A percentile compares a stretch with the other conserved stretches of the same genome.
These are phyloP conservation scores for Delichon dasypus DNA, from an alignment of 2,797 vertebrate species.

Conservation along the genomic window DNA sequence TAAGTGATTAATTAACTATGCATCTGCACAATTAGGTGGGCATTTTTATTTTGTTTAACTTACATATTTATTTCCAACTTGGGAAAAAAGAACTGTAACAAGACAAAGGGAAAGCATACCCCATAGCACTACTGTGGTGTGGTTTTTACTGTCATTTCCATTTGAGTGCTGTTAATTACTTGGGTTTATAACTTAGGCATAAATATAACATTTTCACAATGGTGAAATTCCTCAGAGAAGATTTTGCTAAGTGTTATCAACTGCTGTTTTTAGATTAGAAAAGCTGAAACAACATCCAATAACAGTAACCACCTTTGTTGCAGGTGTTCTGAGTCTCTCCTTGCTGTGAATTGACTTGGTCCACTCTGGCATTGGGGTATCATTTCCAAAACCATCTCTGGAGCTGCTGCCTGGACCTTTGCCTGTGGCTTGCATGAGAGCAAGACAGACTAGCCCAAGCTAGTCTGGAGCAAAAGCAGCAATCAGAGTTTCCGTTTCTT, in stretches of 20 bases:
- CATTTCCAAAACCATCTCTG: neutral
- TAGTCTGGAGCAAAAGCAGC: neutral
- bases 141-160: neutral
- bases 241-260: neutral
- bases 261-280: neutral
- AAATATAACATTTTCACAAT: neutral
- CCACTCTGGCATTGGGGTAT: neutral
- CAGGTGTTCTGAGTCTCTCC: neutral
- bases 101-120: neutral
- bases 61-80: constrained; percentile 30
- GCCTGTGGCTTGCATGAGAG: neutral
- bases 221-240: neutral
- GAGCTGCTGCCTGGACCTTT: neutral
- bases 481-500: neutral
- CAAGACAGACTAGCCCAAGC: neutral
- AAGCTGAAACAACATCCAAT: neutral
- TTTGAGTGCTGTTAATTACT: neutral
- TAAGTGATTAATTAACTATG: constrained; percentile 61
- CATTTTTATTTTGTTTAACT: constrained; percentile 56
- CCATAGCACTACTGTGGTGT: neutral
- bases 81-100: neutral
- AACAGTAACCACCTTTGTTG: neutral
- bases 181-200: neutral
- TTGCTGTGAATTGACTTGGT: neutral
- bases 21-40: constrained; percentile 49